phyloP scores from a whole-genome alignment of 2,888 invertebrate genomes.

The Colostygia pectinataria region DNA sequence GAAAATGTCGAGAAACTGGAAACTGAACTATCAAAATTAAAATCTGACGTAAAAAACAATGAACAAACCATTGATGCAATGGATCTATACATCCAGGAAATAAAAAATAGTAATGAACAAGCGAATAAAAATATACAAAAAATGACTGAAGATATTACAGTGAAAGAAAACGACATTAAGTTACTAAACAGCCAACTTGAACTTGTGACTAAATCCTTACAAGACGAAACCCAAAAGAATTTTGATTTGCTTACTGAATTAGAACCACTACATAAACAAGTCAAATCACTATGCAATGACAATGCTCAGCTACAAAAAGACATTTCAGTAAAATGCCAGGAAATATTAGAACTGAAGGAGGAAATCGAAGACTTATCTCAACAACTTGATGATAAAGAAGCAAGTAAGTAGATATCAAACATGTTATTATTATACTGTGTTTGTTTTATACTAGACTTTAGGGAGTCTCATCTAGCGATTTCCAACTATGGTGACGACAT shows the following conservation, averaged over 20 bases:
- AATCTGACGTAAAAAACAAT: conserved; percentile 42
- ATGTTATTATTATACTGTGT: too few species aligned
- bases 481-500: too few species aligned
- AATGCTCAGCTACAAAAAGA: conserved; percentile 40
- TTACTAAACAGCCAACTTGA: conserved; percentile 35
- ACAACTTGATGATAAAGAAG: conserved; percentile 39
- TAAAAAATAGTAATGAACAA: conserved; percentile 39
- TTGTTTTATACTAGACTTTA: too few species aligned
- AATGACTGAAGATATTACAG: conserved; percentile 32
- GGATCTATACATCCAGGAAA: conserved; percentile 43
- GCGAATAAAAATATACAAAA: conserved; percentile 38
- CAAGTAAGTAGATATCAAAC: conserved; percentile 35
- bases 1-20: conserved; percentile 42
- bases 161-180: conserved; percentile 42
- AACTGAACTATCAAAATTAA: conserved; percentile 35
- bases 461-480: too few species aligned
- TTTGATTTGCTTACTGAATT: conserved; percentile 35
- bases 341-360: conserved; percentile 38
- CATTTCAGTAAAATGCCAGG: conserved; percentile 37
- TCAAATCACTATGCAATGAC: conserved; percentile 38
- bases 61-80: conserved; percentile 44
- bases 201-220: conserved; percentile 32
- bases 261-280: conserved; percentile 34
- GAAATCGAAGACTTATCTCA: conserved; percentile 37
- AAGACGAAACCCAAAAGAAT: conserved; percentile 39